These are phyloP conservation scores for Agonopterix arenella DNA, from an alignment of 2,888 invertebrate species.

Conservation along the genomic window DNA sequence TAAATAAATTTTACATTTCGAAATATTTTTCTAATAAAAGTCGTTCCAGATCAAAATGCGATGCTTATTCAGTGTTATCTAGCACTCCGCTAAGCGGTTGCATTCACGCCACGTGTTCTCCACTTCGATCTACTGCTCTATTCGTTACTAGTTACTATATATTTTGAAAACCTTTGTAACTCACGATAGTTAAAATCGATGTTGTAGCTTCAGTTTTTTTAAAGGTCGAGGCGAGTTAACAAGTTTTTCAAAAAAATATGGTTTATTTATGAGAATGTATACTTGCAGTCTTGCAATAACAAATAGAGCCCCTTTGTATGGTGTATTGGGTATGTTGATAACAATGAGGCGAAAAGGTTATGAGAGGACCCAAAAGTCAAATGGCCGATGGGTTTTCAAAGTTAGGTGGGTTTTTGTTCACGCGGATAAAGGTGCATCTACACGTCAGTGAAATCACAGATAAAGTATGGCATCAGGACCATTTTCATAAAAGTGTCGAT, in stretches of 20 bases:
- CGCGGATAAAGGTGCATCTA: conserved; percentile 39
- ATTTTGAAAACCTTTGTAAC: not conserved
- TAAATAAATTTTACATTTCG: conserved; percentile 62
- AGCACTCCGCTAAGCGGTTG: conserved; percentile 6
- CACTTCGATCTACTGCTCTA: not conserved
- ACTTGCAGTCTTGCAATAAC: not conserved
- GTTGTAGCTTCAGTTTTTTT: not conserved
- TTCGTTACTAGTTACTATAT: not conserved
- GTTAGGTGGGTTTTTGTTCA: conserved; percentile 14
- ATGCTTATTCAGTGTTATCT: not conserved
- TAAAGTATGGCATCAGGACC: conserved; percentile 40
- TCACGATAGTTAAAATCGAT: not conserved
- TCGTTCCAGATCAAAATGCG: conserved; percentile 51
- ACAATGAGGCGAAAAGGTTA: conserved; percentile 23
- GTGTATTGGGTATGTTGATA: conserved; percentile 12
- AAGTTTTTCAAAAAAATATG: not conserved
- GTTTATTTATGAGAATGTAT: too few species aligned
- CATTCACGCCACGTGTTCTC: not conserved
- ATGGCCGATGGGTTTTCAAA: conserved; percentile 21
- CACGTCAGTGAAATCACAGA: conserved; percentile 61
- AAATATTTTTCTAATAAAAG: conserved; percentile 55
- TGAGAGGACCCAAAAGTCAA: conserved; percentile 21
- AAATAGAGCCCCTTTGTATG: conserved; percentile 1
- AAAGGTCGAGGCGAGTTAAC: not conserved
- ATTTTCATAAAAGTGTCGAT: not conserved